Evolutionary conservation across 1,140 invertebrate species (phyloP), one percentile per base, ranked within the genome.

Genomic region (Teleogryllus occipitalis): DNA sequence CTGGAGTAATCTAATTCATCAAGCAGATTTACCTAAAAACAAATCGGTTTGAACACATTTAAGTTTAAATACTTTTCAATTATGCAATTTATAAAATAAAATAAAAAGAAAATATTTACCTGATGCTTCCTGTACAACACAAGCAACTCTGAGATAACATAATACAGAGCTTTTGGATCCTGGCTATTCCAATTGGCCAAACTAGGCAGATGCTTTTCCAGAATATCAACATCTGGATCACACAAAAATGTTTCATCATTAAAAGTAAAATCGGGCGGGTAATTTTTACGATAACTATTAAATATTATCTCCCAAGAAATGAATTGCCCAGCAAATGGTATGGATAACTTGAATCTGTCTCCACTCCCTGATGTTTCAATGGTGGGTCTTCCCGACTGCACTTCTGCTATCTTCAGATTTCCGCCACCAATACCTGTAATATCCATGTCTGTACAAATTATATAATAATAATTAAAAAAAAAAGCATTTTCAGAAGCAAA

Each of bases 171-270:
- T 81, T 87, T 86, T 7, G 85, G 84, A 83, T 90, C 84, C 79
- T 84, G 86, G 78, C 84, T 82, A 85, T 90, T 85, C 90, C 90
- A 91, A 76, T 87, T 85, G 14, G 85, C 85, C 49, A 90, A 85
- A 84, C 89, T 90, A n/a, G 89, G 89, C 48, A 91, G 81, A 81
- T 86, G 82, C 79, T 84, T 82, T 75, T 84, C 84, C 18, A 91
- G 83, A 77, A 84, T 85, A 49, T 88, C 84, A 72, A 87, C 83
- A 81, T 89, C 86, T 15, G 87, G 85, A 84, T 88, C 87, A 47
- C 82, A 84, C n/a, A 90, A 82, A 82, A 90, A 90, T 78, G 82
- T 86, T 8, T 89, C 88, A 79, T 89, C 88, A 79, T 89, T 88
- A 83, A 90, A 90, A 82, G 85, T 82, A 80, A 87, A 87, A 75